These are phyloP conservation scores for Drosophila sproati DNA, from an alignment of 1,140 invertebrate genomes.

Conservation along the genomic window DNA sequence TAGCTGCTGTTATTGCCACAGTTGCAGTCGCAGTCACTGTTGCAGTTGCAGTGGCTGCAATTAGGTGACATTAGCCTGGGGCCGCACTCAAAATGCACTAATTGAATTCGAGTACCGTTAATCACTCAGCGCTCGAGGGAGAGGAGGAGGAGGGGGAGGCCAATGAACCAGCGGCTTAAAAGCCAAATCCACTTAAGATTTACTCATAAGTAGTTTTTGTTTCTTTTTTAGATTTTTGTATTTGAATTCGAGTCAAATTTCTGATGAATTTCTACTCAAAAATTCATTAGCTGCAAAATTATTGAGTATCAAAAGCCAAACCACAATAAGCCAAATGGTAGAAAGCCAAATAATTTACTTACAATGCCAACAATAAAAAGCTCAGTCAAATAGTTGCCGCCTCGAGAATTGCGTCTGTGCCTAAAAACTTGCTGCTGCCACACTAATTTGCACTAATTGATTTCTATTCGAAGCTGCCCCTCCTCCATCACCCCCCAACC, in stretches of 20 bases:
- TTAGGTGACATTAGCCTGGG: conserved; percentile 45
- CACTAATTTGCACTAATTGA: conserved; percentile 81
- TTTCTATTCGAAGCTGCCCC: conserved; percentile 54
- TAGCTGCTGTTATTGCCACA: conserved; percentile 36
- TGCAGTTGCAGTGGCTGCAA: conserved; percentile 29
- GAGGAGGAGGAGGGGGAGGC: not conserved
- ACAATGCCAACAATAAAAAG: conserved; percentile 27
- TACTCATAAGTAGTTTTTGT: conserved; percentile 57
- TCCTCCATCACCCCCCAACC: not conserved
- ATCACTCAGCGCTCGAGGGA: conserved; percentile 10
- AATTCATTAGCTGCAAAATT: conserved; percentile 76
- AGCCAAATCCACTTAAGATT: conserved; percentile 79
- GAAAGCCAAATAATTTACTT: conserved; percentile 64
- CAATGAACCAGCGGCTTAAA: conserved; percentile 33
- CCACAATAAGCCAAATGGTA: conserved; percentile 57
- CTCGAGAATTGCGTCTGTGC: conserved; percentile 13
- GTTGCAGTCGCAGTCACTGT: conserved; percentile 11
- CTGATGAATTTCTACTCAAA: conserved; percentile 78
- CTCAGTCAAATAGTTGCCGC: not conserved
- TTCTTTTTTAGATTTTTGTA: conserved; percentile 20
- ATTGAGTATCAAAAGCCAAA: conserved; percentile 67
- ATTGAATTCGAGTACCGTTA: conserved; percentile 51
- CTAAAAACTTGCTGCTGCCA: conserved; percentile 27
- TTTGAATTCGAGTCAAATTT: conserved; percentile 69
- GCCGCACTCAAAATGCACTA: conserved; percentile 46